These are phyloP conservation scores for Miopithecus talapoin DNA, from an alignment of 2,797 vertebrate species.

Conservation along the genomic window DNA sequence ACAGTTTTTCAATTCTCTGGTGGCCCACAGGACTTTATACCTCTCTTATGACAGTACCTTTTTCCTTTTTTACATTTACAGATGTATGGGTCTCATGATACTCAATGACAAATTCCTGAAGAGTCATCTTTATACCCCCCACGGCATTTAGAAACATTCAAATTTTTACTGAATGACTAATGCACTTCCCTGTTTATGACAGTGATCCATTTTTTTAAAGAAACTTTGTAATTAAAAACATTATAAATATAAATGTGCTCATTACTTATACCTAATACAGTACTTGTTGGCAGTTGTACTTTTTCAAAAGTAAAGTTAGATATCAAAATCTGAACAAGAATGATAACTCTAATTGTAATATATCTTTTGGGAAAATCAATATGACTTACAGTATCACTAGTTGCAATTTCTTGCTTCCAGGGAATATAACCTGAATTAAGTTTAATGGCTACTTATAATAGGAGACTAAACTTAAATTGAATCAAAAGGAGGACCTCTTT, in stretches of 20 bases:
- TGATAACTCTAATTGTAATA: background rate
- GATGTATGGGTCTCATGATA: background rate
- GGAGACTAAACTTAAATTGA: conserved; percentile 3
- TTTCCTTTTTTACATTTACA: conserved; percentile 34
- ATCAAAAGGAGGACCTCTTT: background rate
- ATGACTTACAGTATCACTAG: background rate
- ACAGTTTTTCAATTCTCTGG: background rate
- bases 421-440: background rate
- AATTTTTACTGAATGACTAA: background rate
- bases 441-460: conserved; percentile 8
- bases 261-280: background rate
- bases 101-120: background rate
- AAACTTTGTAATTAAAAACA: conserved; percentile 13
- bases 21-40: background rate
- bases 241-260: background rate
- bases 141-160: background rate
- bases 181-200: background rate
- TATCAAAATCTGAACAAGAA: background rate
- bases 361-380: background rate
- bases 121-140: background rate
- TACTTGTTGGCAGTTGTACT: background rate
- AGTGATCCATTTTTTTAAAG: background rate
- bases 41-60: background rate
- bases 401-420: background rate
- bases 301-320: background rate